Conservation (phyloP, 2,888 invertebrate species). For the Cylloceria caligata region DNA sequence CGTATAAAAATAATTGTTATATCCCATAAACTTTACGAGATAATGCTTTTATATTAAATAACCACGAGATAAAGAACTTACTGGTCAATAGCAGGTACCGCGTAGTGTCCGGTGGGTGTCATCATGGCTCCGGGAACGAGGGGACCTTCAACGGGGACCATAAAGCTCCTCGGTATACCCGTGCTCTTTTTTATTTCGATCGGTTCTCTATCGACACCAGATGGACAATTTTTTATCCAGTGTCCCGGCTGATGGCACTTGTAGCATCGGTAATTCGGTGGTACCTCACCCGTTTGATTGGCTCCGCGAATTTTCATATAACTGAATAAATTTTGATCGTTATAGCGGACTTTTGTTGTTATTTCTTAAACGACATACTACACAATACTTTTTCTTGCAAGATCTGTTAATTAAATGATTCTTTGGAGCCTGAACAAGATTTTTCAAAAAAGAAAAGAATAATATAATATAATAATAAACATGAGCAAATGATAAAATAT, state of each 20-base stretch:
- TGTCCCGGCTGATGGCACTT: slow-evolving; percentile 98
- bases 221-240: slow-evolving; percentile 98
- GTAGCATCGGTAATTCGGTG: slow-evolving; percentile 96
- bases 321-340: slow-evolving; percentile 86
- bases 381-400: background rate
- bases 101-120: slow-evolving; percentile 94
- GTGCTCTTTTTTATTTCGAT: slow-evolving; percentile 96
- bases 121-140: slow-evolving; percentile 96
- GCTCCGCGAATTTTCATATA: slow-evolving; percentile 95
- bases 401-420: background rate
- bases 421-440: too few relatives aligned
- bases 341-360: background rate
- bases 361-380: background rate
- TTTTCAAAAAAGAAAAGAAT: too few relatives aligned
- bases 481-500: too few relatives aligned
- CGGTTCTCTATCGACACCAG: slow-evolving; percentile 88
- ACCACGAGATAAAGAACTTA: slow-evolving; percentile 84
- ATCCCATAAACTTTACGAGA: background rate
- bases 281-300: slow-evolving; percentile 95
- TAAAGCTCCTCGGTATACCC: slow-evolving; percentile 98
- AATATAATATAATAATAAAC: too few relatives aligned
- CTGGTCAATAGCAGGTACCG: slow-evolving; percentile 95
- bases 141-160: slow-evolving; percentile 96
- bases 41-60: background rate
- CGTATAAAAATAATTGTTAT: too few relatives aligned